Evolutionary conservation across 1,140 invertebrate species (phyloP).

Genomic region (Eulimnadia texana): DNA sequence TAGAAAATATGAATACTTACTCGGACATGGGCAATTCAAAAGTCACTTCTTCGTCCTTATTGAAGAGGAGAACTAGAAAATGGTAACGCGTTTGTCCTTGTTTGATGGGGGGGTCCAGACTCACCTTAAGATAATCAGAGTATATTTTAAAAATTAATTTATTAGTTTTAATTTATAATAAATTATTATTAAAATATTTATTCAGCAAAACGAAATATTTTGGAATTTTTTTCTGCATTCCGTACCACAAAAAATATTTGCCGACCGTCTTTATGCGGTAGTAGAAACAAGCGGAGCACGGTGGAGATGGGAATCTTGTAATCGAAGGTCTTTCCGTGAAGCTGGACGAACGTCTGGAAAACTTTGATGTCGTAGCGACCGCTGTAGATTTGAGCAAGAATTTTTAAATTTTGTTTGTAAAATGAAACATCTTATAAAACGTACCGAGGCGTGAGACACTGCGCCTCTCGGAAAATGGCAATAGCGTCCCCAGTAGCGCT

Average conservation of each 20-base stretch:
- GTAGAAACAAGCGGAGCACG: conserved; percentile 79
- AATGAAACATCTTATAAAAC: conserved; percentile 15
- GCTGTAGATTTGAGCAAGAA: conserved; percentile 38
- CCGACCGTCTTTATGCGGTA: conserved; percentile 94
- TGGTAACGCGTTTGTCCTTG: conserved; percentile 96
- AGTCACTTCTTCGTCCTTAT: conserved; percentile 72
- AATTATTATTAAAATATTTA: no score
- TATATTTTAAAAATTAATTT: no score
- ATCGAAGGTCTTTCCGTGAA: conserved; percentile 99
- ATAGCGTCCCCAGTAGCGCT: conserved; percentile 95
- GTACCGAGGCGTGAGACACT: conserved; percentile 93
- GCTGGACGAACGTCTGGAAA: conserved; percentile 91
- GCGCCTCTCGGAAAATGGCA: conserved; percentile 89
- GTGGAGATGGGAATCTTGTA: conserved; percentile 98
- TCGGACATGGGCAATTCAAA: conserved; percentile 83
- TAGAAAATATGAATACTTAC: conserved; percentile 38
- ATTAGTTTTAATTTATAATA: no score
- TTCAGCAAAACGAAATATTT: no score
- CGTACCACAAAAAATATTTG: conserved; percentile 98
- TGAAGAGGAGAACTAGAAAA: conserved; percentile 88
- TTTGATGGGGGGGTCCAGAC: conserved; percentile 96
- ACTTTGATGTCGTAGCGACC: conserved; percentile 99
- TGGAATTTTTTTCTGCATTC: no score
- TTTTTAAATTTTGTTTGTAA: no score
- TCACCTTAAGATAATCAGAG: conserved; percentile 40